A percentile compares a stretch with the other conserved stretches of the same genome.
Evolutionary conservation across 2,797 vertebrate species (phyloP).

Genomic region (Atherinosoma microstoma): DNA sequence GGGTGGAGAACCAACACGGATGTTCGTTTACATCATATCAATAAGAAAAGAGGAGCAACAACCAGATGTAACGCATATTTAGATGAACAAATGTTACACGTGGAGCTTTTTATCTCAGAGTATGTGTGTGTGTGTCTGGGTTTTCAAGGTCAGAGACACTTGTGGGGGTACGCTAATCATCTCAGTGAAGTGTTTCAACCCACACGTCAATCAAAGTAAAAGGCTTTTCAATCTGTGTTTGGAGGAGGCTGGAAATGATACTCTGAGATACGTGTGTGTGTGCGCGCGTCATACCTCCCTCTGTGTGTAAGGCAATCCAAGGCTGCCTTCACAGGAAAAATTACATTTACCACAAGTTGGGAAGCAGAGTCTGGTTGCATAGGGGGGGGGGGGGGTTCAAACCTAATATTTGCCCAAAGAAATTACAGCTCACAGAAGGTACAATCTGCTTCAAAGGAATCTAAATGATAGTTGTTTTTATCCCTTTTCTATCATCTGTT

Average conservation of each 20-base stretch:
- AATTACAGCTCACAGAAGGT: not conserved
- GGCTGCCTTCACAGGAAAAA: not conserved
- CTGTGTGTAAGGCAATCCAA: not conserved
- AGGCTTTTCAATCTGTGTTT: not conserved
- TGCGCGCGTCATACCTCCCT: not conserved
- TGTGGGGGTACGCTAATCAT: conserved; percentile 13
- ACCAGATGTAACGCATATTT: not conserved
- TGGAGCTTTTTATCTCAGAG: not conserved
- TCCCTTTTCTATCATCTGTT: not conserved
- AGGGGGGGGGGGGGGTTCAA: no score
- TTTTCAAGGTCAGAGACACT: conserved; percentile 15
- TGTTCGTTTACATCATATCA: not conserved
- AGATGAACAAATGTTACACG: not conserved
- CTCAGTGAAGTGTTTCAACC: conserved; percentile 26
- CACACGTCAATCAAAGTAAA: conserved; percentile 35
- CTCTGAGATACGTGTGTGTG: not conserved
- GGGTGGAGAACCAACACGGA: not conserved
- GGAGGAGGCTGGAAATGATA: conserved; percentile 1
- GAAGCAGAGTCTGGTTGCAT: not conserved
- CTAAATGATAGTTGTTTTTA: not conserved
- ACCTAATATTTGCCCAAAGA: no score
- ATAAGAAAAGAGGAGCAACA: not conserved
- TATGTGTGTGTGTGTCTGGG: not conserved
- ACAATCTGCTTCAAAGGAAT: not conserved
- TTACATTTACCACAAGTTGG: not conserved